Evolutionary conservation across 2,797 vertebrate species (phyloP).

Genomic region (Danio tinwini): DNA sequence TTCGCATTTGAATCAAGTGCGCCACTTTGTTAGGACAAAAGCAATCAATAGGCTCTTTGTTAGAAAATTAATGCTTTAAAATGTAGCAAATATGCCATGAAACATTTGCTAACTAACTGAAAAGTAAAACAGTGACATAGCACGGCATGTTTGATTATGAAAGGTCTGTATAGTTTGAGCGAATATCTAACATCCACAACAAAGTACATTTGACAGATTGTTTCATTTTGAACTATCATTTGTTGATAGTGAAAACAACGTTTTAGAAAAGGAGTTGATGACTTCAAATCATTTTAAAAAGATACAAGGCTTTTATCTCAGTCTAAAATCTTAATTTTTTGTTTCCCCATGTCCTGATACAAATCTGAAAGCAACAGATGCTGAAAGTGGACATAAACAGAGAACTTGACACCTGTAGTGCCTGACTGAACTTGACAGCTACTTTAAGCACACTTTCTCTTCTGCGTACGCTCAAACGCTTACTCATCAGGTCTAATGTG

Average conservation of each 20-base stretch:
- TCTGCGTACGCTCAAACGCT: background rate
- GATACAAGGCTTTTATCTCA: background rate
- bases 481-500: constrained; percentile 13
- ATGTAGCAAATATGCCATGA: background rate
- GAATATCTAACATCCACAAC: background rate
- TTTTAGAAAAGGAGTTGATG: background rate
- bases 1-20: constrained; percentile 4
- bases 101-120: background rate
- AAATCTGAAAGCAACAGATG: constrained; percentile 19
- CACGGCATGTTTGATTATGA: background rate
- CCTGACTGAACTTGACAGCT: background rate
- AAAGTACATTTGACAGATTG: background rate
- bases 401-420: constrained; percentile 8
- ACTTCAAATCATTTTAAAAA: background rate
- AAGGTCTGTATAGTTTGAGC: background rate
- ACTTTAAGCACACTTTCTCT: background rate
- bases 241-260: background rate
- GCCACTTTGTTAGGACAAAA: background rate
- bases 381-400: constrained; percentile 29
- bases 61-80: background rate
- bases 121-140: background rate
- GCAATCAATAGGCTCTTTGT: constrained; percentile 9
- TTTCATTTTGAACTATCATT: background rate
- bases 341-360: constrained; percentile 1
- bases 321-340: background rate